Base-by-base conservation (phyloP, 2,797 vertebrate genomes). In the Allobates femoralis region DNA sequence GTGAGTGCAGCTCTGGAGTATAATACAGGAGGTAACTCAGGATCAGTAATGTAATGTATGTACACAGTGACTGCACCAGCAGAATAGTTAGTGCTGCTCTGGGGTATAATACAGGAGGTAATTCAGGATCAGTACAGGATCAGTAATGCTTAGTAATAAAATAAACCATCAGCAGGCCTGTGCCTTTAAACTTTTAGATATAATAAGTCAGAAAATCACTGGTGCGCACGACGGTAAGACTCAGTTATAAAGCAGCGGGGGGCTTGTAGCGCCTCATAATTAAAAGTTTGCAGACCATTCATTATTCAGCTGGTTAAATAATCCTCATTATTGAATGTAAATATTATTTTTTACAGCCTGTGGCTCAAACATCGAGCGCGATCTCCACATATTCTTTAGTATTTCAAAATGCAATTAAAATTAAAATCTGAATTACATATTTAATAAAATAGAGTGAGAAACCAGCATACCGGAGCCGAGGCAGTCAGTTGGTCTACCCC, bases 241-340 rank as follows among this genome's bases (percentile, higher is more conserved):
- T 67, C n/a, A 41, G 34, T 46, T n/a, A 37, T 46, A n/a, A n/a
- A n/a, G 5, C 69, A 46, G 69, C 37, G 69, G 69, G 23, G 69
- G 37, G 37, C 10, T 7, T 8, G 41, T 7, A 46, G 21, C 34
- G n/a, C 0, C 3, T 73, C 34, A n/a, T 73, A 73, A 73, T 74
- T 74, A 74, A 50, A 50, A 14, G 41, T 14, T 26, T 14, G 5
- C 11, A 26, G 26, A 74, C 71, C 41, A 46, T 50, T 46, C 46
- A 74, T 74, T 74, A 74, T 46, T 74, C 37, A 46, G 34, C 15
- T n/a, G 69, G 34, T 12, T 74, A 74, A 74, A 74, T 50, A 23
- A 26, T 50, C 5, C 71, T 74, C 71, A 50, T 74, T 26, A 50
- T 74, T 46, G 37, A 74, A 26, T 26, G 71, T 74, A 74, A 74